These are phyloP conservation scores for Conus canariensis DNA, from an alignment of 2,888 invertebrate genomes.

Conservation along the genomic window DNA sequence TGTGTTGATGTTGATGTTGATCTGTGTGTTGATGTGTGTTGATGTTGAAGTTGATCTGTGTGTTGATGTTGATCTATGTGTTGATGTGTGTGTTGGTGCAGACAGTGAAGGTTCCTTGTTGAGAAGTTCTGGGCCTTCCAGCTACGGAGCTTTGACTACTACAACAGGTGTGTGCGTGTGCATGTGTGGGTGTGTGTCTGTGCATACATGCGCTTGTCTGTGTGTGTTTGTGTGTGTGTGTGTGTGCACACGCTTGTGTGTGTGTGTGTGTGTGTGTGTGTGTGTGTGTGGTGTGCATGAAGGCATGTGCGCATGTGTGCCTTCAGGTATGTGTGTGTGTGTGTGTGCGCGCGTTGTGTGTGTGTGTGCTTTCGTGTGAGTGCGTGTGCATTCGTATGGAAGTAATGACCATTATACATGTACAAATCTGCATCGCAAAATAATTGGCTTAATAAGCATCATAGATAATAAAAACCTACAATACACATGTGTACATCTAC, in stretches of 20 bases:
- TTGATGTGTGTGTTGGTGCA: not conserved
- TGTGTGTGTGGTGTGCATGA: not conserved
- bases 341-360: not conserved
- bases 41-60: not conserved
- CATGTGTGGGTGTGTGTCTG: not conserved
- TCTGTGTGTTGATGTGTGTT: not conserved
- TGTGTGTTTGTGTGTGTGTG: not conserved
- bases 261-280: not conserved
- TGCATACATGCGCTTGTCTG: not conserved
- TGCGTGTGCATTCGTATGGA: not conserved
- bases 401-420: not conserved
- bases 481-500: not conserved
- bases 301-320: not conserved
- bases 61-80: not conserved
- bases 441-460: no score
- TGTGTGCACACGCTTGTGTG: not conserved
- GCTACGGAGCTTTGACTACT: not conserved
- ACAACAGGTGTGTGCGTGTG: not conserved
- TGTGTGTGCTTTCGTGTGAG: not conserved
- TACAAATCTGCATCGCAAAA: no score
- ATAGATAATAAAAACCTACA: no score
- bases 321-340: not conserved
- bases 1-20: no score
- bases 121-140: constrained; percentile 20
- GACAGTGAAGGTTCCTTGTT: constrained; percentile 28